Percentiles rank a stretch among this genome's conserved stretches.
These are phyloP conservation scores for Lypha dubia DNA, from an alignment of 2,888 invertebrate species.

Conservation along the genomic window DNA sequence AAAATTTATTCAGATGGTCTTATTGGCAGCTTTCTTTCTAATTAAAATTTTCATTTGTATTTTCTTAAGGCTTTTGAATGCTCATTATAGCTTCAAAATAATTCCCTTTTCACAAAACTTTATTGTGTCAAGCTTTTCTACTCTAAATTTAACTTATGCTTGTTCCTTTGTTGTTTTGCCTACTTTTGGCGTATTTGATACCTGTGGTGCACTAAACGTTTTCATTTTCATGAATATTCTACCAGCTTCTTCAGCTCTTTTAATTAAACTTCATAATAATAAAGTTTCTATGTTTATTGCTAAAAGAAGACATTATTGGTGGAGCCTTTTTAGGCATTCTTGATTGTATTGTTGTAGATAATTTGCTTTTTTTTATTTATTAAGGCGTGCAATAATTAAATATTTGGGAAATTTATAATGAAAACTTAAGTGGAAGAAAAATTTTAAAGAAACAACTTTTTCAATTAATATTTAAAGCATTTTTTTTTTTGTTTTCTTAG, in stretches of 20 bases:
- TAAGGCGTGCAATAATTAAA: neutral
- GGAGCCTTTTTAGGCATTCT: neutral
- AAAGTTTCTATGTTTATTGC: constrained; percentile 24
- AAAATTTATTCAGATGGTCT: no score
- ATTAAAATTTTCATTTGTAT: no score
- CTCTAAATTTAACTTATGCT: neutral
- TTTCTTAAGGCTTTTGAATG: neutral
- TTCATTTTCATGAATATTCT: neutral
- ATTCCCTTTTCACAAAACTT: neutral
- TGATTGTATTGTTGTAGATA: neutral
- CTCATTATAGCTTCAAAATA: neutral
- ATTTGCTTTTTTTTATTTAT: neutral
- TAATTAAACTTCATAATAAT: constrained; percentile 62
- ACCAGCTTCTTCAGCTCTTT: constrained; percentile 18
- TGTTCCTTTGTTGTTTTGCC: neutral
- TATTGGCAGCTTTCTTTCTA: no score
- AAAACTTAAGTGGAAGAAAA: neutral
- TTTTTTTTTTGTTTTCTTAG: neutral
- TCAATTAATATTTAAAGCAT: neutral
- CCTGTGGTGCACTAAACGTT: constrained; percentile 49
- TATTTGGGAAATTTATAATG: neutral
- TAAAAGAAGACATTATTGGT: neutral
- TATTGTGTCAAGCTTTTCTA: neutral
- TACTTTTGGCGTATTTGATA: constrained; percentile 2
- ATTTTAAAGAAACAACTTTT: neutral